Base-by-base conservation (phyloP, 2,113 vertebrate genomes). In the Nansenia antarctica region DNA sequence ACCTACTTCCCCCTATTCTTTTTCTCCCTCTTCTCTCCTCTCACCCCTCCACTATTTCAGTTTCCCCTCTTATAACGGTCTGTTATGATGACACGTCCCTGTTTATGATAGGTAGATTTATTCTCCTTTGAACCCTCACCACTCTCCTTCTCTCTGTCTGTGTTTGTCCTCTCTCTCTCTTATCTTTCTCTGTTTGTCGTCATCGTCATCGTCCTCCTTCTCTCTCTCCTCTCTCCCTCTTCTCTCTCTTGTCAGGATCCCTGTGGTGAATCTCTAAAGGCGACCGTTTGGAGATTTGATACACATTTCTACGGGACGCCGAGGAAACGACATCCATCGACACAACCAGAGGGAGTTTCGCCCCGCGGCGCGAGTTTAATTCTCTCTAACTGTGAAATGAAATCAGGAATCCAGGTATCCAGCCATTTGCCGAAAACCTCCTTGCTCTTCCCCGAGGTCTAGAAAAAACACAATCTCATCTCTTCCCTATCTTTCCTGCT, bases 181-280 rank as follows among this genome's bases (percentile, higher is more conserved):
- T n/a, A n/a, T n/a, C n/a, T n/a, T n/a, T n/a, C n/a, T n/a, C n/a
- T n/a, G n/a, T n/a, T n/a, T n/a, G n/a, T n/a, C n/a, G n/a, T n/a
- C n/a, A n/a, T n/a, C n/a, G n/a, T n/a, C n/a, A n/a, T n/a, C 30
- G 29, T 45, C 30, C 47, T 82, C 31, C 52, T 31, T 34, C 14
- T 60, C 57, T 18, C 57, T 11, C 31, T 32, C 57, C 24, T 2
- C 30, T 9, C 57, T 8, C 1, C 7, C 32, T 4, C 32, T n/a
- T 20, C 18, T 32, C 32, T 11, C 18, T 35, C 14, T 60, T 18
- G 74, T 89, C 85, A 93, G 92, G 85, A 92, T 93, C 84, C 92
- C 92, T 54, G 92, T 93, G 68, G 92, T 93, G 87, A 93, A 92
- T 88, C 90, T 93, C 83, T 93, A 87, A n/a, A 93, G 76, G 70